phyloP scores from a whole-genome alignment of 2,888 invertebrate species.

The Mechanitis messenoides region DNA sequence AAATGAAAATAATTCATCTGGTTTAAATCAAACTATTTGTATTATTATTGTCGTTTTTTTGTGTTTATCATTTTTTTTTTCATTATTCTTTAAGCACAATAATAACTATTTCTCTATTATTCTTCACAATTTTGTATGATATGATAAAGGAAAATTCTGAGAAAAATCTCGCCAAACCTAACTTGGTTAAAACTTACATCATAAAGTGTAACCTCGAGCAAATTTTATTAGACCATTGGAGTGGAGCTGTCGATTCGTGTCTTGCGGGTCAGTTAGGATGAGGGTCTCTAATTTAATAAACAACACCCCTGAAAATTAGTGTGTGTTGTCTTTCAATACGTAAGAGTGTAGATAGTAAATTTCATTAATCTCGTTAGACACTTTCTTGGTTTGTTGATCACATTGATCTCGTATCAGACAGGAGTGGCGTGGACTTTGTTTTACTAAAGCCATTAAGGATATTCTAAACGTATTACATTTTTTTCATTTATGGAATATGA shows the following conservation, averaged over 20 bases:
- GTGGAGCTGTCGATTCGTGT: slow-evolving; percentile 31
- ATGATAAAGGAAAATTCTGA: neutral
- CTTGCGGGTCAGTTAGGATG: slow-evolving; percentile 31
- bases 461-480: no score
- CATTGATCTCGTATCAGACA: neutral
- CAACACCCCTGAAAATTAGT: slow-evolving; percentile 29
- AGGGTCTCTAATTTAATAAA: slow-evolving; percentile 35
- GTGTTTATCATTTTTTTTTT: no score
- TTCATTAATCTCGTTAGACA: slow-evolving; percentile 26
- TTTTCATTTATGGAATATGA: no score
- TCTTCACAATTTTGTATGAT: neutral
- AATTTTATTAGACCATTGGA: slow-evolving; percentile 24
- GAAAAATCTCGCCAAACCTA: slow-evolving; percentile 10
- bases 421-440: neutral
- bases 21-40: no score
- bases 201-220: slow-evolving; percentile 19
- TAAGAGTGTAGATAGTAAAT: slow-evolving; percentile 23
- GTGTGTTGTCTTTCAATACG: slow-evolving; percentile 23
- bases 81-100: neutral
- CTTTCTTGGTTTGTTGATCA: slow-evolving; percentile 20
- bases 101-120: neutral
- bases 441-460: no score
- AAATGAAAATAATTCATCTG: no score
- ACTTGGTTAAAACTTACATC: slow-evolving; percentile 22
- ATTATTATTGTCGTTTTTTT: no score